Percentiles rank a stretch among this genome's conserved stretches.
phyloP scores from a whole-genome alignment of 1,140 invertebrate genomes.

The Ladona fulva region DNA sequence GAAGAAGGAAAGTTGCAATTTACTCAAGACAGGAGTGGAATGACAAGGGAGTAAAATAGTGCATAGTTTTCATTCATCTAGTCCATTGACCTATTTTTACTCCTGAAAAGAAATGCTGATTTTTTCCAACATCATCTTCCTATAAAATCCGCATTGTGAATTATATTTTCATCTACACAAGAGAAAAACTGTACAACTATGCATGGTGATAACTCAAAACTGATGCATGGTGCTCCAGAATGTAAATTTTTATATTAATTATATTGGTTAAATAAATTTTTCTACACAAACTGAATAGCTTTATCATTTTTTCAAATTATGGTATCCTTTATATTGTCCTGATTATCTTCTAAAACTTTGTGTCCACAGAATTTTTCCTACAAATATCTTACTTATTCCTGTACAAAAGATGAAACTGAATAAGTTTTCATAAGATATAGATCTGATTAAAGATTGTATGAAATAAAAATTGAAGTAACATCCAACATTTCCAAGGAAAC shows the following conservation, averaged over 20 bases:
- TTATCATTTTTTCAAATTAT: neutral
- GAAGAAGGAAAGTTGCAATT: neutral
- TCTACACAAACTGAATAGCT: neutral
- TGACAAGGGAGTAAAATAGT: neutral
- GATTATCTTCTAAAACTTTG: too few relatives aligned
- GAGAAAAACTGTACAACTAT: neutral
- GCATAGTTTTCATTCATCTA: constrained; percentile 10
- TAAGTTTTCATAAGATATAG: too few relatives aligned
- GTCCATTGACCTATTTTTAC: constrained; percentile 5
- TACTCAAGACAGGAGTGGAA: neutral
- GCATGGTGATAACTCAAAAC: neutral
- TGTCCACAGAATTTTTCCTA: too few relatives aligned
- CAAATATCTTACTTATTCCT: too few relatives aligned
- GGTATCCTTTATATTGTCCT: too few relatives aligned
- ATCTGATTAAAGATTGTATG: too few relatives aligned
- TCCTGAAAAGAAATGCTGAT: neutral
- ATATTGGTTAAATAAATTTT: constrained; percentile 10
- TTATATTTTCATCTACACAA: constrained; percentile 5
- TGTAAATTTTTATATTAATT: neutral
- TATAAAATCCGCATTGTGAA: neutral
- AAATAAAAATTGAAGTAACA: too few relatives aligned
- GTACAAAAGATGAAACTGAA: too few relatives aligned
- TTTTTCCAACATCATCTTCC: neutral
- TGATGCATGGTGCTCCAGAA: neutral
- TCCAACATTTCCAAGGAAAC: too few relatives aligned